These are phyloP conservation scores for Agrotis ipsilon DNA, from an alignment of 2,888 invertebrate species.

Conservation along the genomic window DNA sequence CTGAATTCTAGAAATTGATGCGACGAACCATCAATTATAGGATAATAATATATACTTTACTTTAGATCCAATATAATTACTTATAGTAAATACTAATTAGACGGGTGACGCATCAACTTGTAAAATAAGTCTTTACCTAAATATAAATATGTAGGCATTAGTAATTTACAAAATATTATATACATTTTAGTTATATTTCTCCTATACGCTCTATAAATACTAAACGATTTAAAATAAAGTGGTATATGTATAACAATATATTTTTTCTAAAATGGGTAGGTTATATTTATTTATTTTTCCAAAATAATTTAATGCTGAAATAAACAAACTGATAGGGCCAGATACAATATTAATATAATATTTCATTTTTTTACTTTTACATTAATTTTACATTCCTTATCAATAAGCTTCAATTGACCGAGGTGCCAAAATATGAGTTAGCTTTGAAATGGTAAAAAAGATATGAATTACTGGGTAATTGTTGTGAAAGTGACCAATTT, in stretches of 20 bases:
- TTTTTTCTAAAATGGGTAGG: conserved; percentile 8
- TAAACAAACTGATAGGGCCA: conserved; percentile 28
- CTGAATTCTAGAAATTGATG: conserved; percentile 51
- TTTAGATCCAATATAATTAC: conserved; percentile 20
- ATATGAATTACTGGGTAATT: conserved; percentile 21
- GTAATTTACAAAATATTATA: conserved; percentile 63
- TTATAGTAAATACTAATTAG: conserved; percentile 1
- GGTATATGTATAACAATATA: neutral
- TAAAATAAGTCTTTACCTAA: conserved; percentile 44
- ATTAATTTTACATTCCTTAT: neutral
- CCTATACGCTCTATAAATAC: conserved; percentile 21
- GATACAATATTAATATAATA: neutral
- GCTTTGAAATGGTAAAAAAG: neutral
- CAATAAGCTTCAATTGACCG: conserved; percentile 3
- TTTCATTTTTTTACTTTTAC: conserved; percentile 1
- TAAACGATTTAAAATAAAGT: conserved; percentile 24
- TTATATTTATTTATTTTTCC: neutral
- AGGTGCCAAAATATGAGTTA: neutral
- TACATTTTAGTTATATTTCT: conserved; percentile 53
- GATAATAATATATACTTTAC: neutral
- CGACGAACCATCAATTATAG: conserved; percentile 20
- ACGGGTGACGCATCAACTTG: conserved; percentile 50
- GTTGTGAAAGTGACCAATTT: conserved; percentile 8
- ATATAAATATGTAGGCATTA: conserved; percentile 32
- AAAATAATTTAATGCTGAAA: neutral